Percentiles rank a stretch among this genome's conserved stretches.
Evolutionary conservation across 1,140 invertebrate species (phyloP).

Genomic region (Orussus abietinus): DNA sequence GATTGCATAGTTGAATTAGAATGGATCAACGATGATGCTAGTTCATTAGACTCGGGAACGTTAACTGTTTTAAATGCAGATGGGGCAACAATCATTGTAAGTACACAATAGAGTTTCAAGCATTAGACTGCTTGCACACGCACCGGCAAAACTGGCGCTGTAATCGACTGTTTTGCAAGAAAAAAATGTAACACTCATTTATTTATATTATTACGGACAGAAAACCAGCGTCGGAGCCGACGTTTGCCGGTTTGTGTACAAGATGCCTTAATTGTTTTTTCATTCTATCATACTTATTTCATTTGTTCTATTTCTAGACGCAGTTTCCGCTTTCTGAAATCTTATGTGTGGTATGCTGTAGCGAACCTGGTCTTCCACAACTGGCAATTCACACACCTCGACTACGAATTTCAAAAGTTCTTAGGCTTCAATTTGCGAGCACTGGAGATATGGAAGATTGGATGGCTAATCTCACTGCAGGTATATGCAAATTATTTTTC

Average conservation of each 20-base stretch:
- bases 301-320: conserved; percentile 46
- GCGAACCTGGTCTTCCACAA: conserved; percentile 71
- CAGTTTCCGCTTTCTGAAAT: conserved; percentile 68
- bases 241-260: too few species aligned
- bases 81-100: conserved; percentile 68
- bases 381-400: conserved; percentile 68
- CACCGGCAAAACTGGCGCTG: too few species aligned
- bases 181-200: too few species aligned
- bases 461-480: conserved; percentile 71
- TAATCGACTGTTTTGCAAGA: too few species aligned
- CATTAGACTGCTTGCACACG: too few species aligned
- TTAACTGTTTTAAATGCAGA: conserved; percentile 73
- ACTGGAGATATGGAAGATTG: conserved; percentile 85
- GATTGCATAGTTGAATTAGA: conserved; percentile 79
- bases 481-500: conserved; percentile 39
- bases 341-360: conserved; percentile 68
- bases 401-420: conserved; percentile 51
- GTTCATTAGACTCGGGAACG: conserved; percentile 65
- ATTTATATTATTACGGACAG: too few species aligned
- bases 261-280: conserved; percentile 10
- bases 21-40: conserved; percentile 62
- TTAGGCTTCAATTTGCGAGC: conserved; percentile 71
- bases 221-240: too few species aligned
- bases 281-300: conserved; percentile 12
- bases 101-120: conserved; percentile 34